Conservation (phyloP, 2,797 vertebrate genomes). For the Lithobates pipiens region DNA sequence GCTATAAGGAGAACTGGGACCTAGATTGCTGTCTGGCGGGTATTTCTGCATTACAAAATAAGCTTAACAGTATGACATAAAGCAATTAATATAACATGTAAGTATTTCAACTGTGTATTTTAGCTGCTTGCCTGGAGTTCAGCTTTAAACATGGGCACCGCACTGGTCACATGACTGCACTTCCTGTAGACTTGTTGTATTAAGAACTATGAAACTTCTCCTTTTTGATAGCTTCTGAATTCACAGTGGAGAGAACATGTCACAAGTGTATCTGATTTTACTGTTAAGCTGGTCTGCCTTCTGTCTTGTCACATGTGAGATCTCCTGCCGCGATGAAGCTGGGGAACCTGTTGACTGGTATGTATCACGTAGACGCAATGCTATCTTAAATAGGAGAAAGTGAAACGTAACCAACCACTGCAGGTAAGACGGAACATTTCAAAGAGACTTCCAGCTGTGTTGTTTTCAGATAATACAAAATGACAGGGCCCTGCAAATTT, state of each 20-base stretch:
- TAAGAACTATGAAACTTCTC: conserved; percentile 16
- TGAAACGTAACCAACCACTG: neutral
- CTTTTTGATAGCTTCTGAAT: neutral
- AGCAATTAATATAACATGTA: too few relatives aligned
- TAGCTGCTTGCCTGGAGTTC: neutral
- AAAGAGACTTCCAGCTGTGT: neutral
- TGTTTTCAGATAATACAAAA: too few relatives aligned
- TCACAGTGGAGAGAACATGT: conserved; percentile 48
- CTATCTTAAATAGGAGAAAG: neutral
- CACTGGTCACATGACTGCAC: neutral
- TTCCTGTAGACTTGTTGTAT: neutral
- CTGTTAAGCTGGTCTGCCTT: neutral
- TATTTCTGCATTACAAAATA: too few relatives aligned
- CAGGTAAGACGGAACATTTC: neutral
- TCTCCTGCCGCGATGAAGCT: conserved; percentile 88
- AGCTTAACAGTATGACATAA: too few relatives aligned
- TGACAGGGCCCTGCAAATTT: too few relatives aligned
- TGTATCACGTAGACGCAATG: conserved; percentile 61
- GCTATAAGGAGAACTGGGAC: too few relatives aligned
- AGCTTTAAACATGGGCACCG: neutral
- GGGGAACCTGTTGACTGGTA: conserved; percentile 90
- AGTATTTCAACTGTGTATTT: neutral
- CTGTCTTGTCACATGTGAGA: conserved; percentile 63
- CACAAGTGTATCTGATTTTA: neutral
- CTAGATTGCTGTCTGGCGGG: too few relatives aligned